Evolutionary conservation across 2,888 invertebrate species (phyloP), one percentile per base, ranked within the genome.

Genomic region (Halictus ligatus): DNA sequence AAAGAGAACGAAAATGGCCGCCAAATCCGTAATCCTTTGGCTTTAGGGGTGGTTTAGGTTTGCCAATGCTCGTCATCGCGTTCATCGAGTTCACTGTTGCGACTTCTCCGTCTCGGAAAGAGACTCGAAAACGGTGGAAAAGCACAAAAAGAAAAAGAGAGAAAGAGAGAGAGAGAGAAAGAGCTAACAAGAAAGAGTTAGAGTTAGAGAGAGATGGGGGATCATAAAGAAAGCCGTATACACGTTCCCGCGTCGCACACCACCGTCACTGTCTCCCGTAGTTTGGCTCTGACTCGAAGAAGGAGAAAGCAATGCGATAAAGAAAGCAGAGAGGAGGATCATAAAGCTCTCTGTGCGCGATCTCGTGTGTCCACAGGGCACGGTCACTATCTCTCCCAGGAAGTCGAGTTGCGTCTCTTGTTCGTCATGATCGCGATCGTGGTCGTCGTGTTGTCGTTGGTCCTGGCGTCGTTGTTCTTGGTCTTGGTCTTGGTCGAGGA

Each of bases 401-500:
- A 29, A 15, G 64, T 29, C 64, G 64, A 29, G 35, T 35, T n/a
- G 58, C 13, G 29, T 64, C 64, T 64, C 64, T 64, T 21, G 64
- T 35, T 67, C 35, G 67, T 46, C 46, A 46, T 25, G 72, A 15
- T 72, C 46, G n/a, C 25, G 46, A 46, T 72, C 72, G 21, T 67
- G 43, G 46, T 64, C 25, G 60, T 60, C 25, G 6, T 12, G 60
- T 64, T 25, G n/a, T 58, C n/a, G 58, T 64, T 25, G 29, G 29
- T 29, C 29, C 10, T 35, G 21, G 40, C 18, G 46, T 71, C 25
- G 46, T 71, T 21, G 43, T 10, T 64, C 60, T 71, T 71, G 60
- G 25, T 74, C 75, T 50, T 76, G 74, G 60, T 86, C 75, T 46
- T 77, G 74, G 78, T 77, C 78, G 86, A 78, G 48, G 78, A 35